These are phyloP conservation scores for Trachythela sp. DNA, from an alignment of 64 coral and sea anemone genomes.

Conservation along the genomic window DNA sequence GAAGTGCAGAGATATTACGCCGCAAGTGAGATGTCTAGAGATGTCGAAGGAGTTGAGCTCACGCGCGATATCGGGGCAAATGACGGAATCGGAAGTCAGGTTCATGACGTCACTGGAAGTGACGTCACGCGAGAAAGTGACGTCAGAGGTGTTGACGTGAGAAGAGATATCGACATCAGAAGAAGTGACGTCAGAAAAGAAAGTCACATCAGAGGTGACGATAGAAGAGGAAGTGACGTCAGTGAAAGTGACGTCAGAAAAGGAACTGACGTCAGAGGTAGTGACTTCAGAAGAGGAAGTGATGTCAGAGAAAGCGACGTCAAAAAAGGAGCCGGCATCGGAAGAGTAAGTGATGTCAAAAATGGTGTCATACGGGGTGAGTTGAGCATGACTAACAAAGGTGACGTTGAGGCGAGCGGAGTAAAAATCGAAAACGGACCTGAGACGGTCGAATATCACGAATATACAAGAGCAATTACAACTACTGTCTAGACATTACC, in stretches of 20 bases:
- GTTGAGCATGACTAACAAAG: too few species aligned
- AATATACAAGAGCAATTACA: too few species aligned
- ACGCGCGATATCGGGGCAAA: background rate
- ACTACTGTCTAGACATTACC: too few species aligned
- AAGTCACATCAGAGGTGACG: background rate
- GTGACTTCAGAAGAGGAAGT: too few species aligned
- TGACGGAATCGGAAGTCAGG: background rate
- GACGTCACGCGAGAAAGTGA: background rate
- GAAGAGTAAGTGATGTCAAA: too few species aligned
- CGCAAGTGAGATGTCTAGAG: background rate
- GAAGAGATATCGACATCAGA: background rate
- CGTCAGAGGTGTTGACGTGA: background rate
- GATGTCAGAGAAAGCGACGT: too few species aligned
- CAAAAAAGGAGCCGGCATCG: too few species aligned
- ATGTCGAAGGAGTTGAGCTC: background rate
- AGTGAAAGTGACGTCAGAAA: background rate
- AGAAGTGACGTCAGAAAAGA: background rate
- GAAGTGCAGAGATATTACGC: background rate
- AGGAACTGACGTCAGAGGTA: background rate
- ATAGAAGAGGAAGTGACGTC: background rate
- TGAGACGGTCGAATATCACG: too few species aligned
- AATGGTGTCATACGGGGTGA: too few species aligned
- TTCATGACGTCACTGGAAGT: background rate
- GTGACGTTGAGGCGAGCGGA: too few species aligned
- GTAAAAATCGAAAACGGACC: too few species aligned